Evolutionary conservation across 2,797 vertebrate genomes (phyloP), one percentile per base, ranked within the genome.

Genomic region (Podarcis lilfordi): DNA sequence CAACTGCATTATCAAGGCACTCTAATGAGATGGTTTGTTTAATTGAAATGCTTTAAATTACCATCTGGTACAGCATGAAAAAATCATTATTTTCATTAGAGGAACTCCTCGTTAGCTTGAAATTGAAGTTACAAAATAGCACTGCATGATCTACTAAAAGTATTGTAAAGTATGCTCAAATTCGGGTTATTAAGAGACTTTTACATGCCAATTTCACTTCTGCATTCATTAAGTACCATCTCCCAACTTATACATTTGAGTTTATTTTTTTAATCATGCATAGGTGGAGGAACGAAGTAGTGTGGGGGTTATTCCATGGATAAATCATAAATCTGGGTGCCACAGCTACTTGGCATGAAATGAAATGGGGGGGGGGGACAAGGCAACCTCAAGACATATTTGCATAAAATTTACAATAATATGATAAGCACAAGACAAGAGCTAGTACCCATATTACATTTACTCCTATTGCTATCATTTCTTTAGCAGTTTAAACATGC

Each of bases 11-110:
- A 96, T 94, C 95, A 95, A 96, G 95, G 92, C 94, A 86, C 90
- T 95, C 92, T 95, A 96, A 96, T 96, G 94, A 97, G 95, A 94
- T 79, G 87, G 94, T 96, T 97, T 96, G 95, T 96, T 96, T 96
- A 95, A 96, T 92, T 95, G 96, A 96, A 96, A 94, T 95, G 86
- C 80, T 96, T 95, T 96, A 96, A 95, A 91, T 96, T 94, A 93
- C 94, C 91, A 92, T 94, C 94, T 95, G 95, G 94, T 96, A 93
- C 87, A 95, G 92, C 95, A 96, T 96, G 89, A 96, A 97, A 96
- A 96, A 96, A 96, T 95, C 86, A 94, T 96, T 96, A 93, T 96
- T 96, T 97, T 96, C 93, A 95, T 95, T 96, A 95, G 94, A 90
- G 87, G 94, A 96, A 93, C 91, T 95, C 92, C 95, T 97, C 88